Percentiles rank a stretch among this genome's conserved stretches.
Conservation (phyloP, 2,888 invertebrate species). For the Perizoma flavofasciatum region DNA sequence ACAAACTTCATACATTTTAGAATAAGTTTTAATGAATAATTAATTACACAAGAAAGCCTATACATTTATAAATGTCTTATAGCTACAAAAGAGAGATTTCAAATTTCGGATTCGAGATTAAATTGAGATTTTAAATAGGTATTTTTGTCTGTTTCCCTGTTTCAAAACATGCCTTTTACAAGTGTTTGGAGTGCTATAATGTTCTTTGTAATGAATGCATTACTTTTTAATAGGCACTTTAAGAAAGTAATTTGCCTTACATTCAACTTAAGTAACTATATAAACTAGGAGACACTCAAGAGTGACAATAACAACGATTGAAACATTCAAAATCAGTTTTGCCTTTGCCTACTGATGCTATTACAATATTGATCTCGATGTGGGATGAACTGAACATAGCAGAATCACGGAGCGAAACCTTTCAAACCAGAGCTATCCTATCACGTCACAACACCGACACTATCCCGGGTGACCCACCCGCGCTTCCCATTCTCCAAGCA, state of each 20-base stretch:
- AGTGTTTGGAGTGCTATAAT: constrained; percentile 3
- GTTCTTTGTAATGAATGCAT: constrained; percentile 1
- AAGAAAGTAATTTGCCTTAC: constrained; percentile 14
- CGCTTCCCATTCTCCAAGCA: constrained; percentile 64
- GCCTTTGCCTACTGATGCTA: neutral
- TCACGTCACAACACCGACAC: constrained; percentile 62
- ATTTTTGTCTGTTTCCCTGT: constrained; percentile 2
- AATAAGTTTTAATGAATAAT: constrained; percentile 28
- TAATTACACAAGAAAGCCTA: constrained; percentile 41
- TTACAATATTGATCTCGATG: neutral
- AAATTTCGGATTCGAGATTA: constrained; percentile 35
- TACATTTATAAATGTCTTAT: constrained; percentile 38
- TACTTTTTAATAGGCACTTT: constrained; percentile 15
- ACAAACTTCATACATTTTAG: constrained; percentile 37
- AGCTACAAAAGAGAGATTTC: constrained; percentile 42
- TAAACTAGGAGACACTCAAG: constrained; percentile 3
- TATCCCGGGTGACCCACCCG: constrained; percentile 35
- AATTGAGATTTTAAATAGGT: constrained; percentile 25
- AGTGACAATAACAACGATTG: neutral
- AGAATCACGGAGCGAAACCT: constrained; percentile 13
- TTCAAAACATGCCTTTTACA: constrained; percentile 4
- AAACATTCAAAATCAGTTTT: constrained; percentile 1
- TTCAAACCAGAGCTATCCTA: constrained; percentile 27
- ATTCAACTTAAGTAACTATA: constrained; percentile 21
- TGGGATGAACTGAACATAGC: constrained; percentile 4